phyloP scores from a whole-genome alignment of 92 coral and sea anemone species.

The Palythoa grandis region DNA sequence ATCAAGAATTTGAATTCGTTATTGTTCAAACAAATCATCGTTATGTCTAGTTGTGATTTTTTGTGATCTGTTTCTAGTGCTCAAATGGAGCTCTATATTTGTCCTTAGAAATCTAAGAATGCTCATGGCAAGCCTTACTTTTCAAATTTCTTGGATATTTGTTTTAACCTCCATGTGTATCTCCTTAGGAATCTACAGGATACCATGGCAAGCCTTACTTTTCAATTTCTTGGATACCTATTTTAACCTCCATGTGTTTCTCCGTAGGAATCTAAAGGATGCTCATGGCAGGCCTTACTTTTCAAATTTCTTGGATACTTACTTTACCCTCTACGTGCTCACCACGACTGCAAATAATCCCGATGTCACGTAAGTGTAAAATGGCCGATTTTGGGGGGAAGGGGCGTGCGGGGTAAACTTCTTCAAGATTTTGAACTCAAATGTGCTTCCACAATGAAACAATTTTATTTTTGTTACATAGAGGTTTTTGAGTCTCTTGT shows the following conservation, averaged over 20 bases:
- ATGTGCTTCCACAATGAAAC: no score
- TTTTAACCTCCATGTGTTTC: constrained; percentile 48
- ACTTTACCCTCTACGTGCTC: constrained; percentile 81
- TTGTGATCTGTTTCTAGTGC: no score
- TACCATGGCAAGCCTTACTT: constrained; percentile 88
- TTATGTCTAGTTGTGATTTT: no score
- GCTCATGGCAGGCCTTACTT: constrained; percentile 87
- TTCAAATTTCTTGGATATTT: constrained; percentile 69
- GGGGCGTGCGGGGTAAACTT: background rate
- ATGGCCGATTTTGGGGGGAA: background rate
- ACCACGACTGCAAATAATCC: constrained; percentile 98
- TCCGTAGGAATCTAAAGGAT: constrained; percentile 81
- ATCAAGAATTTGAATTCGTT: no score
- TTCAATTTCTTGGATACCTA: constrained; percentile 72
- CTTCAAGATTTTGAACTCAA: no score
- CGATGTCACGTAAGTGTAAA: constrained; percentile 85
- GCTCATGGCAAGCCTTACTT: constrained; percentile 87
- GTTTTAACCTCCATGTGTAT: constrained; percentile 51
- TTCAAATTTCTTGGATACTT: constrained; percentile 69
- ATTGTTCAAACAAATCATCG: no score
- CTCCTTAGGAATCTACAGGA: constrained; percentile 80
- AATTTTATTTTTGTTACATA: no score
- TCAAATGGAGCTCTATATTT: no score
- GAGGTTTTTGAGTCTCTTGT: no score
- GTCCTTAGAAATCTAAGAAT: constrained; percentile 76